These are phyloP conservation scores for Rhodophaea formosa DNA, from an alignment of 2,888 invertebrate genomes.

Conservation along the genomic window DNA sequence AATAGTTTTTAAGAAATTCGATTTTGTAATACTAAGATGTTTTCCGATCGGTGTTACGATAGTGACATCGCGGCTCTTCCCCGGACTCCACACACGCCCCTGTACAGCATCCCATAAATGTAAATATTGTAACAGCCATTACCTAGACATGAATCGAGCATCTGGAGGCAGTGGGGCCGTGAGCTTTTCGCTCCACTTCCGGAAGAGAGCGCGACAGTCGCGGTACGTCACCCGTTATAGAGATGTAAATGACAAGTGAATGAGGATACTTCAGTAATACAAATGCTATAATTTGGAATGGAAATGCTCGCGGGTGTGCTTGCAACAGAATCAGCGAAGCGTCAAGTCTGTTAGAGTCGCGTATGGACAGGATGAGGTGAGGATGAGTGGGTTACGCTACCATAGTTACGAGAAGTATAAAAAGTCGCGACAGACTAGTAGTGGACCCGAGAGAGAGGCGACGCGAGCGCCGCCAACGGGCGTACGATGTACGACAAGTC, in stretches of 20 bases:
- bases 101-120: conserved; percentile 4
- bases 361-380: conserved; percentile 46
- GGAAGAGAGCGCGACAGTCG: conserved; percentile 8
- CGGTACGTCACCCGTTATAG: conserved; percentile 34
- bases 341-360: conserved; percentile 41
- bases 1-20: conserved; percentile 70
- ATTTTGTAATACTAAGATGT: conserved; percentile 64
- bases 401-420: conserved; percentile 72
- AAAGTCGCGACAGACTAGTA: conserved; percentile 74
- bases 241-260: conserved; percentile 53
- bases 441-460: conserved; percentile 69
- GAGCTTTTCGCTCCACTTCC: not conserved
- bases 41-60: conserved; percentile 39
- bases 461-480: conserved; percentile 46
- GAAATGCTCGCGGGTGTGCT: conserved; percentile 34
- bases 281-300: conserved; percentile 43
- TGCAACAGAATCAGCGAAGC: conserved; percentile 52
- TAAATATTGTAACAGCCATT: not conserved
- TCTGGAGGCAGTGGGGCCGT: not conserved
- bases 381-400: conserved; percentile 62
- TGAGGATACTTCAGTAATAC: conserved; percentile 60
- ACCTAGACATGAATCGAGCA: not conserved
- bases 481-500: conserved; percentile 46
- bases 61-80: conserved; percentile 27
- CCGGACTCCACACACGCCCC: conserved; percentile 2